phyloP scores from a whole-genome alignment of 2,888 invertebrate species.

The Eutolmus rufibarbis region DNA sequence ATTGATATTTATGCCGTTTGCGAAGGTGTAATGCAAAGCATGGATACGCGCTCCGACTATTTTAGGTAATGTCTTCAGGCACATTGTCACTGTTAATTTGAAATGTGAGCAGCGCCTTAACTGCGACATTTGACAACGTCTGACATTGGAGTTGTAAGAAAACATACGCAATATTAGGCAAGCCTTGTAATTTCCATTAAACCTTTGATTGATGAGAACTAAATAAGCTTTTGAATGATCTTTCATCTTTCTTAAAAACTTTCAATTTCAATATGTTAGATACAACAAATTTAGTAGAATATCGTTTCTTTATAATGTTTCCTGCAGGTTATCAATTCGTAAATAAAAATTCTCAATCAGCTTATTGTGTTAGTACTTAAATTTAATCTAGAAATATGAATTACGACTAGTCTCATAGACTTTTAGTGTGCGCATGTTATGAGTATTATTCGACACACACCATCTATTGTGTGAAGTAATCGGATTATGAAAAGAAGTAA shows the following conservation, averaged over 20 bases:
- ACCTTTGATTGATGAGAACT: background rate
- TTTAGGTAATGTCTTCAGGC: background rate
- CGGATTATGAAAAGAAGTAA: too few relatives aligned
- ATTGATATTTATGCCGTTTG: conserved; percentile 47
- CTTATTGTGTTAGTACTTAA: too few relatives aligned
- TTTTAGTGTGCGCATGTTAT: too few relatives aligned
- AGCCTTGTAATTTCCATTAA: background rate
- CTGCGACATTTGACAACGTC: background rate
- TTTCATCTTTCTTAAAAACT: background rate
- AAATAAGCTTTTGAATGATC: background rate
- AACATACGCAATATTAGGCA: background rate
- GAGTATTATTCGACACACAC: too few relatives aligned
- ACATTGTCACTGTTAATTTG: background rate
- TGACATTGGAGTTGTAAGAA: background rate
- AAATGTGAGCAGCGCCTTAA: background rate
- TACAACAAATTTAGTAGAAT: too few relatives aligned
- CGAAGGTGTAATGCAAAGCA: background rate
- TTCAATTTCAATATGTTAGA: background rate
- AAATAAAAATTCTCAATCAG: too few relatives aligned
- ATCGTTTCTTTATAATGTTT: too few relatives aligned
- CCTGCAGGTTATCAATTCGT: too few relatives aligned
- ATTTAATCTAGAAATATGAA: too few relatives aligned
- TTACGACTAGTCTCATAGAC: too few relatives aligned
- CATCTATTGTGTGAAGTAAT: too few relatives aligned
- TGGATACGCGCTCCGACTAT: background rate